Percentiles rank a stretch among this genome's conserved stretches.
These are phyloP conservation scores for Taxidea taxus DNA, from an alignment of 2,113 vertebrate genomes.

Conservation along the genomic window DNA sequence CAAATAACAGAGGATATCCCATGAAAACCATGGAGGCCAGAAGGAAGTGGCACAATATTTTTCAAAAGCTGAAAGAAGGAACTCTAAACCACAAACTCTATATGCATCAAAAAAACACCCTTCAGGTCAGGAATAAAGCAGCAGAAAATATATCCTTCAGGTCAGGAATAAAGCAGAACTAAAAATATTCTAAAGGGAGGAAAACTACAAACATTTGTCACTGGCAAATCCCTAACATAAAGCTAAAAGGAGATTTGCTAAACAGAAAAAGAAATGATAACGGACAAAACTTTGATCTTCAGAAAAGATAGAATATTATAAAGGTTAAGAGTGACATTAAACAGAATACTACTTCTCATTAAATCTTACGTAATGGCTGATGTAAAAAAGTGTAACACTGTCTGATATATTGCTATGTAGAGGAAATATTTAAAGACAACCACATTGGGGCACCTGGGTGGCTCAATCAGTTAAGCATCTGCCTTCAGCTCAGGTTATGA, in stretches of 20 bases:
- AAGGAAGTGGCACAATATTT: neutral
- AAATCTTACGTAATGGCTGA: neutral
- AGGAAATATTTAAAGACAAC: neutral
- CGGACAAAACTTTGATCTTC: neutral
- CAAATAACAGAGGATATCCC: neutral
- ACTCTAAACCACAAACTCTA: neutral
- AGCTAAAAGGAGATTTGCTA: neutral
- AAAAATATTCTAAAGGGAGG: neutral
- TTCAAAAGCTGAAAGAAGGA: neutral
- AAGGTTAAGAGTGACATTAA: neutral
- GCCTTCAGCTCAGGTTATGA: neutral
- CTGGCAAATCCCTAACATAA: neutral
- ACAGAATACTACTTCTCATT: neutral
- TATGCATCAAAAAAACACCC: neutral
- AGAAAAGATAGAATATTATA: neutral
- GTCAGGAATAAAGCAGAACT: neutral
- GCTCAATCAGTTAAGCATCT: neutral
- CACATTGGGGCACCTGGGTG: neutral
- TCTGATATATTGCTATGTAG: neutral
- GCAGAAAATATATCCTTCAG: too few species aligned
- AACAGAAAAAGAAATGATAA: neutral
- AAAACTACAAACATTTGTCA: neutral
- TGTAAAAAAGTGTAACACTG: neutral
- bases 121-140: neutral
- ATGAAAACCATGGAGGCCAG: neutral